Evolutionary conservation across 2,888 invertebrate genomes (phyloP).

Genomic region (Eulithis prunata): DNA sequence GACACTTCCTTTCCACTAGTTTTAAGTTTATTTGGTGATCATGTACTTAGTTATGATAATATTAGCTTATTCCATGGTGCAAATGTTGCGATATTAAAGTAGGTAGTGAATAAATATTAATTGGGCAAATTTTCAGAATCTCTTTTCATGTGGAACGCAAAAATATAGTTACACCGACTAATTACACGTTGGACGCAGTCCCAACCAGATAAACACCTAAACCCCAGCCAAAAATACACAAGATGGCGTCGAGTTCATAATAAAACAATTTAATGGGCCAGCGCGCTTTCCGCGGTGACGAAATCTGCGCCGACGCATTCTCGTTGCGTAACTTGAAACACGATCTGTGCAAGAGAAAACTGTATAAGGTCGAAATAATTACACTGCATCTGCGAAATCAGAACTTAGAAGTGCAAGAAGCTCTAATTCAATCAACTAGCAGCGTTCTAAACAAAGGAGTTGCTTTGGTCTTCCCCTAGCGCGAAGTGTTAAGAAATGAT

Average conservation of each 20-base stretch:
- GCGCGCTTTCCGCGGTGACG: constrained; percentile 84
- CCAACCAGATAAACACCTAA: constrained; percentile 83
- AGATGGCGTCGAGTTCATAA: constrained; percentile 84
- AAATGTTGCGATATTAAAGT: neutral
- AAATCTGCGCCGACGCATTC: constrained; percentile 81
- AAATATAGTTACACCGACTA: constrained; percentile 78
- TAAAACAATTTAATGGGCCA: constrained; percentile 85
- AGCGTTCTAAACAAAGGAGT: constrained; percentile 4
- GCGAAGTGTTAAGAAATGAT: constrained; percentile 9
- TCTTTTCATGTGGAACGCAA: constrained; percentile 54
- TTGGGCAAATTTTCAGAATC: constrained; percentile 32
- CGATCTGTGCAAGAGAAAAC: constrained; percentile 78
- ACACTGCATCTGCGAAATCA: constrained; percentile 53
- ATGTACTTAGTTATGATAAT: constrained; percentile 2
- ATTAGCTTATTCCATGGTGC: neutral
- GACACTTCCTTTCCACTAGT: constrained; percentile 2
- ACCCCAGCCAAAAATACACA: constrained; percentile 83
- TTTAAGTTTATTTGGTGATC: constrained; percentile 16
- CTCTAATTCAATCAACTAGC: constrained; percentile 41
- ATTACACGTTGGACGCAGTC: constrained; percentile 82
- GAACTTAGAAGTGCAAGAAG: constrained; percentile 31
- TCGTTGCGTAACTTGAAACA: constrained; percentile 79
- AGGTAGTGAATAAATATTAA: neutral
- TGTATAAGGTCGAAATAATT: constrained; percentile 75
- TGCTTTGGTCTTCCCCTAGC: neutral